Conservation (phyloP, 1,140 invertebrate species). For the Neotoxoptera formosana region DNA sequence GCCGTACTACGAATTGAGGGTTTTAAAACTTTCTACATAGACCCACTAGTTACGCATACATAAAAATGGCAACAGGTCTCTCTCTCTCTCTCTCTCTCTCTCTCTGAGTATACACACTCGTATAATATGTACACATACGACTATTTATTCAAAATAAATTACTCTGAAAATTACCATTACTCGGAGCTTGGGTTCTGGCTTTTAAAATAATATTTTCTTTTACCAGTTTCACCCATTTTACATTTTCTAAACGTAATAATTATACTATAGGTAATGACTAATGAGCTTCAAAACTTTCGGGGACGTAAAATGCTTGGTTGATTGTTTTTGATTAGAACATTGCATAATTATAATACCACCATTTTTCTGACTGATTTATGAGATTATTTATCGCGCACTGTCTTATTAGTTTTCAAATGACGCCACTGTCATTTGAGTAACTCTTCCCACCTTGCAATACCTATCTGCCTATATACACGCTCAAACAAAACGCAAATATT, state of each 20-base stretch:
- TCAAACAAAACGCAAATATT: neutral
- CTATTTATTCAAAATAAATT: neutral
- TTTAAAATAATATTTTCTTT: neutral
- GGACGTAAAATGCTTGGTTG: neutral
- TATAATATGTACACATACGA: neutral
- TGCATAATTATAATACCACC: no score
- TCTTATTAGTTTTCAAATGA: neutral
- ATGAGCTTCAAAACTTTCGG: neutral
- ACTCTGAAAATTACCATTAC: no score
- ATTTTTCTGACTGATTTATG: neutral
- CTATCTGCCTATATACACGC: neutral
- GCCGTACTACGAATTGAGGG: neutral
- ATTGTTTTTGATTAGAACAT: no score
- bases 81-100: neutral
- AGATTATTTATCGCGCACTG: neutral
- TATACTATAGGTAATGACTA: neutral
- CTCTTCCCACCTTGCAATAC: neutral
- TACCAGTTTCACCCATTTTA: neutral
- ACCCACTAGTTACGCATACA: neutral
- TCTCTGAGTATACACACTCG: no score
- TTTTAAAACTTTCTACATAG: neutral
- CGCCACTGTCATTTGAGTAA: neutral
- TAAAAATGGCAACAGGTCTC: neutral
- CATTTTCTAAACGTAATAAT: neutral
- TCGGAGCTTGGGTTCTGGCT: neutral